These are phyloP conservation scores for Astreopora myriophthalma DNA, from an alignment of 64 coral and sea anemone species.

Conservation along the genomic window DNA sequence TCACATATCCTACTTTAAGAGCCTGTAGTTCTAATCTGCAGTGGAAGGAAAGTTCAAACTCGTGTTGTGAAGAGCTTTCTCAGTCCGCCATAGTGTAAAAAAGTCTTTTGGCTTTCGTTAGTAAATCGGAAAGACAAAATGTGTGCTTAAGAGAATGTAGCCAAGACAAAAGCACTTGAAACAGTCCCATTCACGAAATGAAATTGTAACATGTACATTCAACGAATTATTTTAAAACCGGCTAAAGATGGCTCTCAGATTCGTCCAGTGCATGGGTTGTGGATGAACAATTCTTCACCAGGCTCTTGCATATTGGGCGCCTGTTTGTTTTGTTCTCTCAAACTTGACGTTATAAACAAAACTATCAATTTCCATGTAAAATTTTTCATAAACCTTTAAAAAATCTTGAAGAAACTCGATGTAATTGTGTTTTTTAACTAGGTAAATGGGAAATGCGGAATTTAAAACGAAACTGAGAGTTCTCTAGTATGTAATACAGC, in stretches of 20 bases:
- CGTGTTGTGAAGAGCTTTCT: not conserved
- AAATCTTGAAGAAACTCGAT: no score
- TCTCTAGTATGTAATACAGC: no score
- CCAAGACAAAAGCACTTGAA: not conserved
- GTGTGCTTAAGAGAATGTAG: not conserved
- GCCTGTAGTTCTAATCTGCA: constrained; percentile 3
- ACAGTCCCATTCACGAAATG: not conserved
- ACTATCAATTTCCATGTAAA: not conserved
- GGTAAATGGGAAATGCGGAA: no score
- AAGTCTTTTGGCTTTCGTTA: not conserved
- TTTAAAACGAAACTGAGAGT: no score
- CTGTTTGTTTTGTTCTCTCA: not conserved
- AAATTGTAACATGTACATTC: not conserved
- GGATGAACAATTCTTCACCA: no score
- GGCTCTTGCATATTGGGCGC: not conserved
- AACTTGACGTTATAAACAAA: not conserved
- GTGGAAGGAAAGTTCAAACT: constrained; percentile 6
- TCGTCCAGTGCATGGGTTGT: not conserved
- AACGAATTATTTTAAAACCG: not conserved
- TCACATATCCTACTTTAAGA: constrained; percentile 20
- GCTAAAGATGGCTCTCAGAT: not conserved
- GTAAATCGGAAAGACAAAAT: constrained; percentile 12
- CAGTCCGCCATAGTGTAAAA: not conserved
- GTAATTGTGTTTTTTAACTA: no score
- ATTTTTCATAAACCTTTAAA: no score